Evolutionary conservation across 2,797 vertebrate species (phyloP).

Genomic region (Pangasius djambal): DNA sequence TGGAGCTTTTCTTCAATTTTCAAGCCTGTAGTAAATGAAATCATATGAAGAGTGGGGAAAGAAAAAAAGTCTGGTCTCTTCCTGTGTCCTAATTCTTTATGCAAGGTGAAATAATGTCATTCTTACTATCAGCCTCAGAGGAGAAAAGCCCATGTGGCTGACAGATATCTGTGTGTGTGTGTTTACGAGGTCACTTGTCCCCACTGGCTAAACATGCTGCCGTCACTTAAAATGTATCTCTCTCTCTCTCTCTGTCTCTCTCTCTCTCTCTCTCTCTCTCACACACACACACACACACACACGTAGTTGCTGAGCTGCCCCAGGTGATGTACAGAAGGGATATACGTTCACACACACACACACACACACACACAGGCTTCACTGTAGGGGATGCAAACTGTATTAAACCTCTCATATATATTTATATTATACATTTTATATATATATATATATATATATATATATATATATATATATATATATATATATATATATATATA

Average conservation of each 20-base stretch:
- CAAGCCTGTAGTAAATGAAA: neutral
- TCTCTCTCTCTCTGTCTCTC: neutral
- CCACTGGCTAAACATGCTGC: slow-evolving; percentile 50
- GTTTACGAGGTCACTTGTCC: slow-evolving; percentile 44
- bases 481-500: too few species aligned
- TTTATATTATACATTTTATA: neutral
- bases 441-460: too few species aligned
- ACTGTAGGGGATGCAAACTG: slow-evolving; percentile 5
- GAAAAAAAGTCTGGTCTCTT: neutral
- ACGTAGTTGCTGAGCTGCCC: slow-evolving; percentile 27
- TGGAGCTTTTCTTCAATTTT: neutral
- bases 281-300: slow-evolving; percentile 21
- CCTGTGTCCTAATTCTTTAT: neutral
- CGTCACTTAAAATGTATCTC: slow-evolving; percentile 48
- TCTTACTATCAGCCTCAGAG: neutral
- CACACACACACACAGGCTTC: neutral
- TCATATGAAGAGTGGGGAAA: neutral
- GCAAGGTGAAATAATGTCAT: neutral
- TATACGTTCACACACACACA: slow-evolving; percentile 10
- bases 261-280: neutral
- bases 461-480: too few species aligned
- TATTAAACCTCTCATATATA: neutral
- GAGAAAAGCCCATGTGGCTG: neutral
- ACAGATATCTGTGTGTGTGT: slow-evolving; percentile 25
- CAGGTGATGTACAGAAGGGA: slow-evolving; percentile 33